A percentile compares a stretch with the other conserved stretches of the same genome.
Conservation (phyloP, 2,888 invertebrate species). For the Lithophane ornitopus region DNA sequence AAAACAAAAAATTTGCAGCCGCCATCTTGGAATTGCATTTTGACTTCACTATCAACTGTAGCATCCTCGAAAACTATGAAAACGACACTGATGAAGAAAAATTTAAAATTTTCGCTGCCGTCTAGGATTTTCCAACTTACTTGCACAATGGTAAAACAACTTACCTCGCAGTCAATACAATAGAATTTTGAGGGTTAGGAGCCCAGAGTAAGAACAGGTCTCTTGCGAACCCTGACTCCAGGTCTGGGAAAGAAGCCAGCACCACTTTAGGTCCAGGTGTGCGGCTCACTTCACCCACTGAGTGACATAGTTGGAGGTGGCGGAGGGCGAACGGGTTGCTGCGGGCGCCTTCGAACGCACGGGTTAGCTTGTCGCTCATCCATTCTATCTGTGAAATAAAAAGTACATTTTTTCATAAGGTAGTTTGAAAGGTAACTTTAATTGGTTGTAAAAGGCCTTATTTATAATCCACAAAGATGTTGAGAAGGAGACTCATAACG, state of each 20-base stretch:
- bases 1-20: too few relatives aligned
- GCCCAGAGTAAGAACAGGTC: conserved; percentile 99
- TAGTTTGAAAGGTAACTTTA: not conserved
- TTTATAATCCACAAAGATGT: too few relatives aligned
- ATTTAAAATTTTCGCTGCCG: too few relatives aligned
- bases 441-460: too few relatives aligned
- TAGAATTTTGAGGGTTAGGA: conserved; percentile 96
- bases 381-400: conserved; percentile 95
- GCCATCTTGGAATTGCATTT: too few relatives aligned
- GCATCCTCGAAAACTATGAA: too few relatives aligned
- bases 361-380: conserved; percentile 99
- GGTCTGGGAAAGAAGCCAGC: conserved; percentile 97
- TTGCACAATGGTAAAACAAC: not conserved
- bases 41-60: too few relatives aligned
- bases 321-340: conserved; percentile 99
- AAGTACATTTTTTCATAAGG: not conserved
- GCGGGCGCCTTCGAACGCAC: conserved; percentile 96
- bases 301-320: conserved; percentile 98
- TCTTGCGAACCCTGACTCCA: conserved; percentile 98
- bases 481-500: too few relatives aligned
- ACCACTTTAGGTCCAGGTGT: conserved; percentile 96
- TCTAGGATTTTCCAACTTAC: not conserved
- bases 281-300: conserved; percentile 94
- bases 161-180: conserved; percentile 97
- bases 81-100: too few relatives aligned